A percentile compares a stretch with the other conserved stretches of the same genome.
phyloP scores from a whole-genome alignment of 2,113 vertebrate genomes.

The Callithrix jacchus region DNA sequence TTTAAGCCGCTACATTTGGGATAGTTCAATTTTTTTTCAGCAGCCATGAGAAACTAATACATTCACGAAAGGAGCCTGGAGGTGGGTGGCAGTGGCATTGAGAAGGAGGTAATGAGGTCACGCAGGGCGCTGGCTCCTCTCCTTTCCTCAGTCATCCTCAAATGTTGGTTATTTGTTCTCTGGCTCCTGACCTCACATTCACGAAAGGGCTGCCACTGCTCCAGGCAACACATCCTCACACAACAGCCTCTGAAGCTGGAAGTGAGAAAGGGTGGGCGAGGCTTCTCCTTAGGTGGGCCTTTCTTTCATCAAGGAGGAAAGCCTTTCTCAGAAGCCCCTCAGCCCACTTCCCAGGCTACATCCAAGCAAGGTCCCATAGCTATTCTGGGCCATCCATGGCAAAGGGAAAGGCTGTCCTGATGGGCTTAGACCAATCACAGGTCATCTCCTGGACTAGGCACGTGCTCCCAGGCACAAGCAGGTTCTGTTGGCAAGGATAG shows the following conservation, averaged over 20 bases:
- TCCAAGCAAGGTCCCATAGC: background rate
- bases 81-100: rapidly evolving
- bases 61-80: background rate
- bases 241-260: background rate
- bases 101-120: background rate
- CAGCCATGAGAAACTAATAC: background rate
- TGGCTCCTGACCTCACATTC: background rate
- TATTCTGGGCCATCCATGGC: rapidly evolving
- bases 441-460: no score
- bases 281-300: background rate
- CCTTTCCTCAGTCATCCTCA: background rate
- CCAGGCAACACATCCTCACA: background rate
- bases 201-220: background rate
- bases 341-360: rapidly evolving
- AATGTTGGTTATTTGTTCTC: background rate
- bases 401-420: background rate
- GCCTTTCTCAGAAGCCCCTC: background rate
- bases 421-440: background rate
- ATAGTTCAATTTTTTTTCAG: background rate
- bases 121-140: background rate
- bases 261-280: background rate
- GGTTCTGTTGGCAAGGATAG: background rate
- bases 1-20: background rate
- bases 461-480: rapidly evolving
- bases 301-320: background rate